phyloP scores from a whole-genome alignment of 2,888 invertebrate genomes.

The Diarsia dahlii region DNA sequence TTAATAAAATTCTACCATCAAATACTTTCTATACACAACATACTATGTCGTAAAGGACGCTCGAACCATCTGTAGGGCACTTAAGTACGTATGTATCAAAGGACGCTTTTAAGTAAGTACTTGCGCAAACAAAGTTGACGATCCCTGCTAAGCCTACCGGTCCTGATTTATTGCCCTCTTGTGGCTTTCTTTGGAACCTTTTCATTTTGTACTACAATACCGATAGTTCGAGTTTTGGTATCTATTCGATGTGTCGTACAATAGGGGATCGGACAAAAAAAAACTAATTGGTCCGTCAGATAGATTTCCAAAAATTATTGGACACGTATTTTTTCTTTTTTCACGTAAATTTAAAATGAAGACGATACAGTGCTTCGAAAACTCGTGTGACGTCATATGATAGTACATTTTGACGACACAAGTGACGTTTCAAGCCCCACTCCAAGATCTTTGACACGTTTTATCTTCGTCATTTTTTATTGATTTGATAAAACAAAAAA shows the following conservation, averaged over 20 bases:
- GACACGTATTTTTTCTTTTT: too few species aligned
- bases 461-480: too few species aligned
- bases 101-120: conserved; percentile 29
- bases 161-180: conserved; percentile 43
- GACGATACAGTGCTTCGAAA: too few species aligned
- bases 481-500: too few species aligned
- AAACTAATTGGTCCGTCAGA: too few species aligned
- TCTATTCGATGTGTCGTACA: not conserved
- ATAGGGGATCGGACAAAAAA: too few species aligned
- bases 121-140: conserved; percentile 45
- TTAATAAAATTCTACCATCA: not conserved
- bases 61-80: not conserved
- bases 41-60: not conserved
- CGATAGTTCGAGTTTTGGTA: conserved; percentile 1
- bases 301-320: too few species aligned
- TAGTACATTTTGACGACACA: too few species aligned
- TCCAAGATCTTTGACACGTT: too few species aligned
- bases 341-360: too few species aligned
- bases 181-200: conserved; percentile 12
- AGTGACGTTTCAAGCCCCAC: too few species aligned
- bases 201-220: conserved; percentile 7
- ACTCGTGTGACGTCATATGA: too few species aligned
- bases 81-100: conserved; percentile 17
- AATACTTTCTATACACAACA: not conserved
- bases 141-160: conserved; percentile 35